Conservation (phyloP, 1,140 invertebrate species). For the Calephelis nemesis region DNA sequence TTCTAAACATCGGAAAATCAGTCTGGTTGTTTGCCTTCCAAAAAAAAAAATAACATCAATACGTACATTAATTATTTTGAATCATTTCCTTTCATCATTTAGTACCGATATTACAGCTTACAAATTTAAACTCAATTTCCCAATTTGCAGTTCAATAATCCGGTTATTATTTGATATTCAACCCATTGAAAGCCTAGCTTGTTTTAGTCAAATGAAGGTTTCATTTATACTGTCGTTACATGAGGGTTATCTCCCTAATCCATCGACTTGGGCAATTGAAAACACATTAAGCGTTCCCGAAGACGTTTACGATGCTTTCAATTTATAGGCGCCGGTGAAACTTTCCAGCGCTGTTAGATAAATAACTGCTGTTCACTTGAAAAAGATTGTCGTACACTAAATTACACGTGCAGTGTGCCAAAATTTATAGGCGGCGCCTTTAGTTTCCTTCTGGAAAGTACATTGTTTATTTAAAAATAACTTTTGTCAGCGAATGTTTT, state of each 20-base stretch:
- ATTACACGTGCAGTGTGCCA: neutral
- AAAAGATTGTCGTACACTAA: slow-evolving; percentile 17
- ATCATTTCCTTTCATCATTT: too few species aligned
- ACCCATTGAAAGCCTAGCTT: slow-evolving; percentile 22
- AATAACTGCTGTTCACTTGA: slow-evolving; percentile 31
- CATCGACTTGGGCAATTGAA: slow-evolving; percentile 54
- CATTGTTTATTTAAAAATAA: neutral
- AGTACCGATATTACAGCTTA: too few species aligned
- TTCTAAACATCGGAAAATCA: too few species aligned
- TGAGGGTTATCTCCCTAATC: slow-evolving; percentile 49
- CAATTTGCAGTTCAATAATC: slow-evolving; percentile 17
- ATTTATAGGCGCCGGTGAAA: slow-evolving; percentile 46
- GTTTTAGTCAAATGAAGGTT: slow-evolving; percentile 42
- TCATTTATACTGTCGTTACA: slow-evolving; percentile 51
- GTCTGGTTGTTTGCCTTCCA: too few species aligned
- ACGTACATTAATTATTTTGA: too few species aligned
- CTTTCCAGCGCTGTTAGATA: slow-evolving; percentile 26
- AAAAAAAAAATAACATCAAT: too few species aligned
- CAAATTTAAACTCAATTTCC: neutral
- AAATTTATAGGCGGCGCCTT: neutral
- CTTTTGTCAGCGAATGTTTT: too few species aligned
- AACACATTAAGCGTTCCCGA: slow-evolving; percentile 52
- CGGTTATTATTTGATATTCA: slow-evolving; percentile 30
- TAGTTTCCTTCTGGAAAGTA: neutral
- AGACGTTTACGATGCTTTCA: slow-evolving; percentile 48